Evolutionary conservation across 2,113 vertebrate genomes (phyloP).

Genomic region (Ardeotis arabs): DNA sequence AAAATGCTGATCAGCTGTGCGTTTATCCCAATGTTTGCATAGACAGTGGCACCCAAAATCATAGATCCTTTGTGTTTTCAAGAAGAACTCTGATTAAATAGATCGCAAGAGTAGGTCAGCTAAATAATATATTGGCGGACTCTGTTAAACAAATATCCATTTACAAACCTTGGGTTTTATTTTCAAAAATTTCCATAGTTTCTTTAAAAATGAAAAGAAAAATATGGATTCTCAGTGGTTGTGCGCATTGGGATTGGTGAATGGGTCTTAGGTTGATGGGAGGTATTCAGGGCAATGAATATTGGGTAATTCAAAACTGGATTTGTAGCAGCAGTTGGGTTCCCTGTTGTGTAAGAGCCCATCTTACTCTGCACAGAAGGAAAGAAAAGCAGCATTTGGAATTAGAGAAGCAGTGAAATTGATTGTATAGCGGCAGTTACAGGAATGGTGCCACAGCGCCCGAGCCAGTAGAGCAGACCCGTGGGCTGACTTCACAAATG

Average conservation of each 20-base stretch:
- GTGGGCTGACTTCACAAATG: not conserved
- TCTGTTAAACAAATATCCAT: not conserved
- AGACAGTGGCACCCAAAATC: conserved; percentile 18
- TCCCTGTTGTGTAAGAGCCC: conserved; percentile 35
- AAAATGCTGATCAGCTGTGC: conserved; percentile 32
- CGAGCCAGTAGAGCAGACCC: not conserved
- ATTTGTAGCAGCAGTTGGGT: conserved; percentile 22
- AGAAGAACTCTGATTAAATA: conserved; percentile 41
- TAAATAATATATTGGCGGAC: not conserved
- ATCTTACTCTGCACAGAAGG: not conserved
- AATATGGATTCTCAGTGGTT: not conserved
- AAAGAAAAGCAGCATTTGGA: not conserved
- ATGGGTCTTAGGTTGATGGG: not conserved
- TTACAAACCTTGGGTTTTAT: not conserved
- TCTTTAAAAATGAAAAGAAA: not conserved
- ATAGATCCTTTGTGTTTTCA: not conserved
- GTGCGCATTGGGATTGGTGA: not conserved
- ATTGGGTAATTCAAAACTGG: conserved; percentile 35
- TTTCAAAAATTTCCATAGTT: not conserved
- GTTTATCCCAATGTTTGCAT: not conserved
- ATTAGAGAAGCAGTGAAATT: not conserved
- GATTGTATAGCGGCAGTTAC: not conserved
- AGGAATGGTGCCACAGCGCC: not conserved
- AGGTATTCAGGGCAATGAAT: conserved; percentile 23
- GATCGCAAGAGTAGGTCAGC: not conserved